phyloP scores from a whole-genome alignment of 2,888 invertebrate species.

The Hecatera dysodea region DNA sequence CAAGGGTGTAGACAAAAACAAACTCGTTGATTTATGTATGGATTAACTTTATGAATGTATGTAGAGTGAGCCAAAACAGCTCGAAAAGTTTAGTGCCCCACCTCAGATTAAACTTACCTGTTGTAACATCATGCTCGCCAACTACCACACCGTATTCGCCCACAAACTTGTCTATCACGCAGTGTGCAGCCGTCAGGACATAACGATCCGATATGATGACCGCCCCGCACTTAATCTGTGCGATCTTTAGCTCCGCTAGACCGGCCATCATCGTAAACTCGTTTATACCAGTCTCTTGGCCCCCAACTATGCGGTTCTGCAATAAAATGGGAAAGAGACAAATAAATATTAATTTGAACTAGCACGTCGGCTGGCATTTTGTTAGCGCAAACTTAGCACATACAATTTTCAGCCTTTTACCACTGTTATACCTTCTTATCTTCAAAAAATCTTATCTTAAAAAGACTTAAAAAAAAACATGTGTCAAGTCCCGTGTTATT shows the following conservation, averaged over 20 bases:
- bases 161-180: slow-evolving; percentile 80
- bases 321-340: not conserved
- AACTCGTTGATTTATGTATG: no score
- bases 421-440: no score
- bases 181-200: slow-evolving; percentile 91
- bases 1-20: no score
- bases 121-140: slow-evolving; percentile 87
- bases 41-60: no score
- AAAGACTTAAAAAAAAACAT: no score
- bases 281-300: slow-evolving; percentile 78
- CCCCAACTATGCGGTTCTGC: slow-evolving; percentile 86
- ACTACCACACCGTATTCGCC: slow-evolving; percentile 80
- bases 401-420: no score
- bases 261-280: slow-evolving; percentile 84
- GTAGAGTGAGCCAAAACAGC: no score
- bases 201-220: slow-evolving; percentile 86
- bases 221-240: slow-evolving; percentile 87
- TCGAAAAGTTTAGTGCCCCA: not conserved
- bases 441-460: no score
- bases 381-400: no score
- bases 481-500: no score
- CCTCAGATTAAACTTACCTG: slow-evolving; percentile 68
- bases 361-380: no score
- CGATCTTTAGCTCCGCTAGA: slow-evolving; percentile 73
- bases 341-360: no score